Evolutionary conservation across 2,888 invertebrate species (phyloP), one percentile per base, ranked within the genome.

Genomic region (Micoletzkya japonica): DNA sequence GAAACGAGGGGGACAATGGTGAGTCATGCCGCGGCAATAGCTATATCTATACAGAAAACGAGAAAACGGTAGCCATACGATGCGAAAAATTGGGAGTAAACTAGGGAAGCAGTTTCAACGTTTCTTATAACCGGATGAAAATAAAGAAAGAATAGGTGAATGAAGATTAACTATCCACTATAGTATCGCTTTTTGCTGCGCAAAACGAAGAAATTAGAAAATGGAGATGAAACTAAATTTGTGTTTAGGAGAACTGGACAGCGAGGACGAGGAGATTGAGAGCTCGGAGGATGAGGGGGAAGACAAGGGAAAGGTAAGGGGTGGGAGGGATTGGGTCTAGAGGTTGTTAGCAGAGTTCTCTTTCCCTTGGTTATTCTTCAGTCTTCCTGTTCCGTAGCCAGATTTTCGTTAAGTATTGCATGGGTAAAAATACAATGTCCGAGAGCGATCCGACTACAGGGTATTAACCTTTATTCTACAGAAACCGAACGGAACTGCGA

Each of bases 201-300:
- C n/a, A n/a, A n/a, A n/a, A n/a, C n/a, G n/a, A n/a, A n/a, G n/a
- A n/a, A n/a, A n/a, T n/a, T n/a, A n/a, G n/a, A n/a, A n/a, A n/a
- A n/a, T n/a, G n/a, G n/a, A n/a, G n/a, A n/a, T n/a, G n/a, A n/a
- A n/a, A n/a, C n/a, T n/a, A 28, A 20, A 39, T n/a, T 24, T 59
- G 30, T 1, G 4, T 50, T 20, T 17, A 63, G 63, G 52, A 1
- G 64, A 36, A 4, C 34, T 28, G n/a, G 75, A 76, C 36, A 73
- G 73, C 17, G 79, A 79, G 26, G 77, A 79, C 67, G 81, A 82
- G 61, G 82, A 82, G 70, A 81, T 82, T 74, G 77, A 77, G 44
- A 80, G 79, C 37, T 82, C 81, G 58, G 81, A 81, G 34, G 81
- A 81, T 56, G 81, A 81, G 54, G 59, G 63, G 10, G 54, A 72